Evolutionary conservation across 2,797 vertebrate genomes (phyloP).

Genomic region (Sebastes elongatus): DNA sequence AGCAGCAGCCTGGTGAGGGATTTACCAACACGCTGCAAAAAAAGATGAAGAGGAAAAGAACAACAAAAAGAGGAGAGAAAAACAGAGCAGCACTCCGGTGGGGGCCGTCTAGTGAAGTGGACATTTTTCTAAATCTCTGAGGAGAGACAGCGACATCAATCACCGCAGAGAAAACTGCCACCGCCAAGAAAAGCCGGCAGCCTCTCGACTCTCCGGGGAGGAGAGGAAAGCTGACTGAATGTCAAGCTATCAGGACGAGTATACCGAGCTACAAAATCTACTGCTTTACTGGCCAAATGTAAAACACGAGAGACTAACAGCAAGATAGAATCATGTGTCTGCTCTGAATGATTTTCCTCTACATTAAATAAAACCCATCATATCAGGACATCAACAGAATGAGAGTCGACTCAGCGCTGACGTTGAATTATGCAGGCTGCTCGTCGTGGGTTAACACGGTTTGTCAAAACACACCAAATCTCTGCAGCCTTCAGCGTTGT

Average conservation of each 20-base stretch:
- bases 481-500: not conserved
- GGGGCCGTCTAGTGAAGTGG: constrained; percentile 14
- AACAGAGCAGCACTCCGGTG: not conserved
- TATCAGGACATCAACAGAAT: not conserved
- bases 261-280: not conserved
- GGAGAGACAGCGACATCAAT: constrained; percentile 58
- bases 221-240: constrained; percentile 15
- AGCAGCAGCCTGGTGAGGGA: not conserved
- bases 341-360: not conserved
- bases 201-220: constrained; percentile 10
- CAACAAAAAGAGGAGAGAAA: not conserved
- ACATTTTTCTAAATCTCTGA: constrained; percentile 38
- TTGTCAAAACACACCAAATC: not conserved
- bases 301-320: not conserved
- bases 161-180: constrained; percentile 42
- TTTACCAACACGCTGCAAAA: not conserved
- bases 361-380: not conserved
- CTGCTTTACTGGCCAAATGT: not conserved
- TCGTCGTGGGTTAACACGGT: not conserved
- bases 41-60: not conserved
- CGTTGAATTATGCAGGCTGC: not conserved
- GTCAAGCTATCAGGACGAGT: constrained; percentile 6
- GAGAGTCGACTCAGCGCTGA: not conserved
- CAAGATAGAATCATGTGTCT: not conserved
- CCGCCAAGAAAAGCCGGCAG: constrained; percentile 29